A percentile compares a stretch with the other conserved stretches of the same genome.
Conservation (phyloP, 2,888 invertebrate genomes). For the Zygaena filipendulae region DNA sequence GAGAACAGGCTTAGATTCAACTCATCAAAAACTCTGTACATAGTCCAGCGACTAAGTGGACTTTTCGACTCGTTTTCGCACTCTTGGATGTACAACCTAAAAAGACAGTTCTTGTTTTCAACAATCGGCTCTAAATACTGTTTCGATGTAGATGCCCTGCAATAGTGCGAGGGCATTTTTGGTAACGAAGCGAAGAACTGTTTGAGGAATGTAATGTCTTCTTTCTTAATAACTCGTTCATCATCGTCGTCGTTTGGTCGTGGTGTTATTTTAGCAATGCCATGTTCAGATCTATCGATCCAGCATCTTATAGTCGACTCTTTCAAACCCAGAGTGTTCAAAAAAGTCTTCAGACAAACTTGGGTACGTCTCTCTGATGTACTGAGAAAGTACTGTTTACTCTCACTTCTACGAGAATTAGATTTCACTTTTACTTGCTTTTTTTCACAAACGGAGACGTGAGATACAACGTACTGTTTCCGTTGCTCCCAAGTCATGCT, state of each 20-base stretch:
- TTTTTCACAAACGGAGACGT: slow-evolving; percentile 10
- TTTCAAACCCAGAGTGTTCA: slow-evolving; percentile 11
- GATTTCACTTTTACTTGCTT: slow-evolving; percentile 8
- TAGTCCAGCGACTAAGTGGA: slow-evolving; percentile 4
- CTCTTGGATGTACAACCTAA: neutral
- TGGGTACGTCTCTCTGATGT: neutral
- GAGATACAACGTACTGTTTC: slow-evolving; percentile 10
- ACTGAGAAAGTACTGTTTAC: neutral
- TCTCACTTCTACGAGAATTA: slow-evolving; percentile 3
- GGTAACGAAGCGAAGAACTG: slow-evolving; percentile 5
- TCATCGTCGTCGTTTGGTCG: neutral
- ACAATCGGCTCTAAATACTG: slow-evolving; percentile 15
- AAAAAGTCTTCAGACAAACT: slow-evolving; percentile 2
- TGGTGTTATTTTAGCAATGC: neutral
- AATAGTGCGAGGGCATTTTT: slow-evolving; percentile 18
- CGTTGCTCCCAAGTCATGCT: slow-evolving; percentile 5
- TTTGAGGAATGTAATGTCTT: neutral
- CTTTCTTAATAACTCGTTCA: neutral
- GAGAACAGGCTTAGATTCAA: slow-evolving; percentile 17
- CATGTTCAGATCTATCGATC: neutral
- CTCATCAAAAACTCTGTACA: slow-evolving; percentile 13
- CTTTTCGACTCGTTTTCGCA: neutral
- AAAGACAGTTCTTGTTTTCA: neutral
- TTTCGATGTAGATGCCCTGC: slow-evolving; percentile 13
- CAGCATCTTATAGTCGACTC: slow-evolving; percentile 7